Evolutionary conservation across 2,888 invertebrate genomes (phyloP).

Genomic region (Lepidocyrtoides sp.): DNA sequence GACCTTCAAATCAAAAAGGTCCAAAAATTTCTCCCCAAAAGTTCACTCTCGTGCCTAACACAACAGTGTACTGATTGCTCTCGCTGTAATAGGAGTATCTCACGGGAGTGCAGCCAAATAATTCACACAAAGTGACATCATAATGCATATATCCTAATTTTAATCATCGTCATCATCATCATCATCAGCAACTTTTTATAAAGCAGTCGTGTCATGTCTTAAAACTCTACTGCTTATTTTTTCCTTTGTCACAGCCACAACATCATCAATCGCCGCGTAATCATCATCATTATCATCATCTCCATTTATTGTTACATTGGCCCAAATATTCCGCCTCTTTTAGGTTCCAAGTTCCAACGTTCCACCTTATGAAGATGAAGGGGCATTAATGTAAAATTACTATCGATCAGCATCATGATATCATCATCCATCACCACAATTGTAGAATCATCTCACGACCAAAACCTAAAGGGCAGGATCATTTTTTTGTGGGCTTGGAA

Average conservation of each 20-base stretch:
- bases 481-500: neutral
- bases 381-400: neutral
- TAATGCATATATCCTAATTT: slow-evolving; percentile 58
- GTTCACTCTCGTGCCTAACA: slow-evolving; percentile 47
- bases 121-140: neutral
- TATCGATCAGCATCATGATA: neutral
- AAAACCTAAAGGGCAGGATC: slow-evolving; percentile 5
- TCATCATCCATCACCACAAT: neutral
- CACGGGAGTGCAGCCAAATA: neutral
- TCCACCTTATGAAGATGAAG: neutral
- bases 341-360: neutral
- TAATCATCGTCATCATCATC: slow-evolving; percentile 29
- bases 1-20: slow-evolving; percentile 50
- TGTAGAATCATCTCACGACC: neutral
- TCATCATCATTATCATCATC: slow-evolving; percentile 38
- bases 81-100: neutral
- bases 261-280: neutral
- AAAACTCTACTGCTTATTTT: neutral
- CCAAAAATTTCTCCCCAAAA: slow-evolving; percentile 16
- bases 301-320: slow-evolving; percentile 50
- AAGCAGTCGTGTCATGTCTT: slow-evolving; percentile 39
- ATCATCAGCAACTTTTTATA: slow-evolving; percentile 28
- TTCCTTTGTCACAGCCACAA: slow-evolving; percentile 25
- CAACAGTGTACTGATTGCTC: slow-evolving; percentile 21
- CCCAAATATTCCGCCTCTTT: slow-evolving; percentile 47